These are phyloP conservation scores for Chrysomallon squamiferum DNA, from an alignment of 1,140 invertebrate species.

Conservation along the genomic window DNA sequence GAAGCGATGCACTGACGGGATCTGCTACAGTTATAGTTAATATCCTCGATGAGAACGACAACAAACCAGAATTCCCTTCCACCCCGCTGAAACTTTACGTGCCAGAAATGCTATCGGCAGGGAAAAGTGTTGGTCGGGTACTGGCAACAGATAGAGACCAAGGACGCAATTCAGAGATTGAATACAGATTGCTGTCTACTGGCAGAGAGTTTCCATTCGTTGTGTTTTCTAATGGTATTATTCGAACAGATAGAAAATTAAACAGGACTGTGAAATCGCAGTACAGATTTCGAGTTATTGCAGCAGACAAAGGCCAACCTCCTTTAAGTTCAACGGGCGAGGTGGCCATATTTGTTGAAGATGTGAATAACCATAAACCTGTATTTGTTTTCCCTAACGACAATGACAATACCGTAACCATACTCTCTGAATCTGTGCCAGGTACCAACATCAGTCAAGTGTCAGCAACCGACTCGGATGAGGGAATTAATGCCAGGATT, in stretches of 20 bases:
- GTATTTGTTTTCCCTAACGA: slow-evolving; percentile 71
- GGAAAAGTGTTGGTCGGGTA: slow-evolving; percentile 79
- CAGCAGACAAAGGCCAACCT: slow-evolving; percentile 79
- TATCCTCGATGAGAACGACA: slow-evolving; percentile 48
- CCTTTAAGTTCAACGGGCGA: slow-evolving; percentile 76
- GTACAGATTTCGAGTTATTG: slow-evolving; percentile 65
- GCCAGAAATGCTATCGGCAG: slow-evolving; percentile 74
- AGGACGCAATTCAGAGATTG: slow-evolving; percentile 81
- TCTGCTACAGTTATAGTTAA: slow-evolving; percentile 74
- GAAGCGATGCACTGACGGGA: slow-evolving; percentile 76
- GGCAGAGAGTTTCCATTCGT: slow-evolving; percentile 43
- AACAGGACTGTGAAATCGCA: slow-evolving; percentile 20
- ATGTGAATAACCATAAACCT: slow-evolving; percentile 83
- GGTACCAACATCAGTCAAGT: slow-evolving; percentile 35
- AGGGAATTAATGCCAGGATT: slow-evolving; percentile 84
- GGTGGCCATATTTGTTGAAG: slow-evolving; percentile 73
- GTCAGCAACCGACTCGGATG: slow-evolving; percentile 81
- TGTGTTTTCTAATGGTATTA: slow-evolving; percentile 21
- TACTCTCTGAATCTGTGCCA: slow-evolving; percentile 33
- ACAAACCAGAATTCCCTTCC: slow-evolving; percentile 30
- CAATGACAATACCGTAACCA: slow-evolving; percentile 39
- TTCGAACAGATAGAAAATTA: slow-evolving; percentile 12
- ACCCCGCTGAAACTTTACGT: slow-evolving; percentile 58
- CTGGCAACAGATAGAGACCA: slow-evolving; percentile 88
- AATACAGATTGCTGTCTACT: slow-evolving; percentile 80